Evolutionary conservation across 2,888 invertebrate genomes (phyloP).

Genomic region (Eledone cirrhosa): DNA sequence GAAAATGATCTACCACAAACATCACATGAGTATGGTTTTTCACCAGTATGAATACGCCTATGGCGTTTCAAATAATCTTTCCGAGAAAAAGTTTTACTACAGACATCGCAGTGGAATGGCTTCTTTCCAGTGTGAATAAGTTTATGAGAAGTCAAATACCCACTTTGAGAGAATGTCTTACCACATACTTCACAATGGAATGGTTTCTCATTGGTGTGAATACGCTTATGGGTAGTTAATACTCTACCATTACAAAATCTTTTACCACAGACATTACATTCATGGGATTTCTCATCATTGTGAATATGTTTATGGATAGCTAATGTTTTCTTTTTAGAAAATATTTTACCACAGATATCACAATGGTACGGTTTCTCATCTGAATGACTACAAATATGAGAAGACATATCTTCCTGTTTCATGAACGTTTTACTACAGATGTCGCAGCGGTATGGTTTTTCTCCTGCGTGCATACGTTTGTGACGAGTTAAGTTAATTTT

Average conservation of each 20-base stretch:
- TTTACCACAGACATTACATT: not conserved
- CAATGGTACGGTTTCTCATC: conserved; percentile 1
- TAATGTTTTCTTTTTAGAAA: not conserved
- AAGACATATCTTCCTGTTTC: not conserved
- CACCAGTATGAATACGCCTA: conserved; percentile 5
- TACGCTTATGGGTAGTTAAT: not conserved
- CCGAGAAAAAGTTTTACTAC: not conserved
- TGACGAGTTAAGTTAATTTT: not conserved
- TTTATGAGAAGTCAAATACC: not conserved
- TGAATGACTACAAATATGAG: conserved; percentile 5
- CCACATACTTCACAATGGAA: conserved; percentile 20
- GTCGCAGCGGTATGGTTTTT: not conserved
- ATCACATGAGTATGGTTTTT: conserved; percentile 35
- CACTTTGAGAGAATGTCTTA: conserved; percentile 3
- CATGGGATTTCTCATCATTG: not conserved
- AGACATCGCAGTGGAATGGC: conserved; percentile 1
- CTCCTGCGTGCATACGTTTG: not conserved
- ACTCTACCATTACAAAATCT: not conserved
- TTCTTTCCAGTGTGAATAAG: conserved; percentile 4
- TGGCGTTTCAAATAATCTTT: not conserved
- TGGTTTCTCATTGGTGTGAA: conserved; percentile 9
- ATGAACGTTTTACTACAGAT: not conserved
- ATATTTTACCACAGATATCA: not conserved
- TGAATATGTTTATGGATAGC: conserved; percentile 5
- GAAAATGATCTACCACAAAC: conserved; percentile 41